These are phyloP conservation scores for Prochilodus magdalenae DNA, from an alignment of 2,113 vertebrate species.

Conservation along the genomic window DNA sequence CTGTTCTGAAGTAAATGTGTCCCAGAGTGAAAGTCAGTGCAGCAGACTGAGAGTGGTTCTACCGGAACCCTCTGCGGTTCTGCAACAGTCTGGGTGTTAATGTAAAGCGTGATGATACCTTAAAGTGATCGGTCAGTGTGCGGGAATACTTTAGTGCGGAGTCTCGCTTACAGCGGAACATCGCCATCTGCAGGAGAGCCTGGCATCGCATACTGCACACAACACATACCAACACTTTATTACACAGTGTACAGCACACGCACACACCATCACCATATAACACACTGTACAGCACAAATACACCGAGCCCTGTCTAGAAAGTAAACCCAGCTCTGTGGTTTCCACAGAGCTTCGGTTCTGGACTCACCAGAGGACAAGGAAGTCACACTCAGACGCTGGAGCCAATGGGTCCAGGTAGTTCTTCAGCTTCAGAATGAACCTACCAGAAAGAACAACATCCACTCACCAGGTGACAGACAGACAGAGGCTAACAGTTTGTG, in stretches of 20 bases:
- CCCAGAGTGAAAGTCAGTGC: too few species aligned
- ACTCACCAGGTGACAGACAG: too few species aligned
- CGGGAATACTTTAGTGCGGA: constrained; percentile 89
- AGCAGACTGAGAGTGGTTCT: too few species aligned
- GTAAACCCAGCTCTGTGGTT: neutral
- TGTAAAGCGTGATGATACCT: too few species aligned
- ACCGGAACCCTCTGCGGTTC: too few species aligned
- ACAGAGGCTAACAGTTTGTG: too few species aligned
- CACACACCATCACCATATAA: neutral
- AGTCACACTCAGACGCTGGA: constrained; percentile 82
- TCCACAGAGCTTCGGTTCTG: neutral
- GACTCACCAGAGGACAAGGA: constrained; percentile 86
- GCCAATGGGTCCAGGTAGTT: constrained; percentile 76
- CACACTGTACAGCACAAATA: neutral
- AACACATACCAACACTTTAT: too few species aligned
- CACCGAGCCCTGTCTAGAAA: too few species aligned
- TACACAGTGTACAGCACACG: neutral
- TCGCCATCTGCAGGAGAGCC: constrained; percentile 91
- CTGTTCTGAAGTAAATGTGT: too few species aligned
- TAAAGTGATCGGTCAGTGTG: constrained; percentile 89
- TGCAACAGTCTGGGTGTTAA: too few species aligned
- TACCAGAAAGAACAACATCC: constrained; percentile 55
- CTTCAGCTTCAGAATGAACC: constrained; percentile 87
- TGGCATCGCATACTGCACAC: constrained; percentile 87
- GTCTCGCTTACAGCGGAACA: constrained; percentile 91